These are phyloP conservation scores for Pseudotriccus pelzelni DNA, from an alignment of 2,797 vertebrate genomes.

Conservation along the genomic window DNA sequence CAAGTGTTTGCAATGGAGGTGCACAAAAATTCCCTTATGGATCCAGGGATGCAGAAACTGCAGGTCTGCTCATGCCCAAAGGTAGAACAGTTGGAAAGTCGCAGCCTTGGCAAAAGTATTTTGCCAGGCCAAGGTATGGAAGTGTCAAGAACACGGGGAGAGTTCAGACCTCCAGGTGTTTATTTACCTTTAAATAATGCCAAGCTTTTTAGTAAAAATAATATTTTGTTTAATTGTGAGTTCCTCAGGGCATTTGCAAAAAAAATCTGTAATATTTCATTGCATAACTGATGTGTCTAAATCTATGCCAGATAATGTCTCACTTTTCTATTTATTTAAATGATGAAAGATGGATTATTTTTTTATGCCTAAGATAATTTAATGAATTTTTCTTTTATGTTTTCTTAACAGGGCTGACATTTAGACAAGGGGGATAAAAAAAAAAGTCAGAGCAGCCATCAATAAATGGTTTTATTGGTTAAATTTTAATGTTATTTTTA, in stretches of 20 bases:
- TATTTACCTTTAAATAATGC: background rate
- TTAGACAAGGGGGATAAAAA: background rate
- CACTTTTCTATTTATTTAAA: conserved; percentile 6
- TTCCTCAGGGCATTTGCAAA: background rate
- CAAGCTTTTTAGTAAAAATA: background rate
- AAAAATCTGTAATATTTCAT: background rate
- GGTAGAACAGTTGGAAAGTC: background rate
- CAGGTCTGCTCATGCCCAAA: background rate
- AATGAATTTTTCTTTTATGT: background rate
- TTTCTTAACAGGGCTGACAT: conserved; percentile 20
- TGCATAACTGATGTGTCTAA: background rate
- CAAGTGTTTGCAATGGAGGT: background rate
- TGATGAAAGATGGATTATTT: background rate
- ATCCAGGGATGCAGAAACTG: too few species aligned
- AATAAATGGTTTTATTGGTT: conserved; percentile 22
- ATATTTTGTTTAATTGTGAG: background rate
- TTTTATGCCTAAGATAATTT: conserved; percentile 21
- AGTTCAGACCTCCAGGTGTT: background rate
- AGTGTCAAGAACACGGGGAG: background rate
- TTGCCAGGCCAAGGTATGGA: background rate
- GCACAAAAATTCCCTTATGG: background rate
- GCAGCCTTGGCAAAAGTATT: background rate
- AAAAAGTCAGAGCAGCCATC: background rate
- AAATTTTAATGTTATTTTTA: conserved; percentile 45
- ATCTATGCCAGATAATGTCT: background rate